These are phyloP conservation scores for Helicoverpa zea DNA, from an alignment of 1,140 invertebrate species.

Conservation along the genomic window DNA sequence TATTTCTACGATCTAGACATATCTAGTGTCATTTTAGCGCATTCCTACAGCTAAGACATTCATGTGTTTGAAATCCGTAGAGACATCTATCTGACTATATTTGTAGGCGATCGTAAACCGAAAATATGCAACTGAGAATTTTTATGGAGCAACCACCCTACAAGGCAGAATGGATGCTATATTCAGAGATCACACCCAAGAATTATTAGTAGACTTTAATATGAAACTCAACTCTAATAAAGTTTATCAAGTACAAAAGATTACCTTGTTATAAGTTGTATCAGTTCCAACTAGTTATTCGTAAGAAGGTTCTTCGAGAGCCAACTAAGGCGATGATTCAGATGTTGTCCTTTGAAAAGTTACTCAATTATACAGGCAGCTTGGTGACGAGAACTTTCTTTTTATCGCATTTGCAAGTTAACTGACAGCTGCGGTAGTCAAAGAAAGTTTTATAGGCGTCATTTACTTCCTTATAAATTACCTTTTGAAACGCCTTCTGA, in stretches of 20 bases:
- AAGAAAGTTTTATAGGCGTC: conserved; percentile 29
- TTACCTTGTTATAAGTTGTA: conserved; percentile 31
- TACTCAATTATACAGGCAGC: conserved; percentile 34
- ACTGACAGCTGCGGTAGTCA: conserved; percentile 3
- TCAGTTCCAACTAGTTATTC: background rate
- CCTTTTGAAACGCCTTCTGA: background rate
- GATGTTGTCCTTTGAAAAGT: conserved; percentile 31
- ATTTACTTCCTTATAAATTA: conserved; percentile 15
- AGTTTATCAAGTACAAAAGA: background rate
- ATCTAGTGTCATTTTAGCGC: too few species aligned
- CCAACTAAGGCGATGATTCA: conserved; percentile 28
- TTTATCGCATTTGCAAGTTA: conserved; percentile 40
- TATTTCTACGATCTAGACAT: too few species aligned
- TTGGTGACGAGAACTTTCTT: conserved; percentile 24
- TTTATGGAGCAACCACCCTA: too few species aligned
- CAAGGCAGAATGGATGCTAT: too few species aligned
- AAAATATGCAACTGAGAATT: too few species aligned
- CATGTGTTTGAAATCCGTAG: too few species aligned
- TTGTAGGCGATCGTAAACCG: too few species aligned
- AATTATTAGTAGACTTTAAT: background rate
- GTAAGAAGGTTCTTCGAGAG: background rate
- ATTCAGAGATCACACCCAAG: too few species aligned
- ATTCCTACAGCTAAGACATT: too few species aligned
- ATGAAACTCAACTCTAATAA: background rate
- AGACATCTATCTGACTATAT: too few species aligned